phyloP scores from a whole-genome alignment of 1,140 invertebrate genomes.

The Heliothis virescens region DNA sequence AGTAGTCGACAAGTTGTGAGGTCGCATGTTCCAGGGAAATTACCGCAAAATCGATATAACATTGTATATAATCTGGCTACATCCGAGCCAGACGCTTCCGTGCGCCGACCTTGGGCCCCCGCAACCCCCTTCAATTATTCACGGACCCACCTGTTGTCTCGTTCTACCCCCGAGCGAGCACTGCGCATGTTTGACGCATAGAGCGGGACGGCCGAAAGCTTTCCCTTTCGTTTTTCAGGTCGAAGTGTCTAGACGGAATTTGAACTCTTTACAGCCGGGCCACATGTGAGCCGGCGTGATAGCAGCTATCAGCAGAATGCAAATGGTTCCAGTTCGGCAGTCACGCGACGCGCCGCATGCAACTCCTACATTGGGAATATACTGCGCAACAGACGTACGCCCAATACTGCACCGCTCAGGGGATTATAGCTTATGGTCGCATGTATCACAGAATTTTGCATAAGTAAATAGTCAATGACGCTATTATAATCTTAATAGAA shows the following conservation, averaged over 20 bases:
- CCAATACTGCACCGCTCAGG: not conserved
- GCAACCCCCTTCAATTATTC: conserved; percentile 55
- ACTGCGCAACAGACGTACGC: not conserved
- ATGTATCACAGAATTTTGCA: conserved; percentile 2
- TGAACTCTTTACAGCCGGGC: conserved; percentile 77
- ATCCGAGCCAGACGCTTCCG: conserved; percentile 80
- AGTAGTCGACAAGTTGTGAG: conserved; percentile 40
- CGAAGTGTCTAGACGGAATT: conserved; percentile 82
- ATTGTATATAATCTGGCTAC: conserved; percentile 74
- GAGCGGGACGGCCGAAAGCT: conserved; percentile 63
- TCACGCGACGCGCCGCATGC: conserved; percentile 34
- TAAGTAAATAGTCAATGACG: not conserved
- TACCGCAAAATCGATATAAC: conserved; percentile 71
- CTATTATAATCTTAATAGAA: not conserved
- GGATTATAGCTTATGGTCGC: not conserved
- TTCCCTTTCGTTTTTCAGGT: conserved; percentile 76
- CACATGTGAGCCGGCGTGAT: conserved; percentile 53
- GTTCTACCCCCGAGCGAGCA: conserved; percentile 56
- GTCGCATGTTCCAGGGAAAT: conserved; percentile 57
- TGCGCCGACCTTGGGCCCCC: conserved; percentile 79
- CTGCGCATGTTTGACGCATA: conserved; percentile 78
- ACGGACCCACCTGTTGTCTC: conserved; percentile 73
- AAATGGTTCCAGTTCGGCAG: conserved; percentile 31
- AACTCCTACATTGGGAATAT: not conserved
- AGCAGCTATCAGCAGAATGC: conserved; percentile 43